A percentile compares a stretch with the other conserved stretches of the same genome.
phyloP scores from a whole-genome alignment of 2,113 vertebrate species.

The Chloebia gouldiae region DNA sequence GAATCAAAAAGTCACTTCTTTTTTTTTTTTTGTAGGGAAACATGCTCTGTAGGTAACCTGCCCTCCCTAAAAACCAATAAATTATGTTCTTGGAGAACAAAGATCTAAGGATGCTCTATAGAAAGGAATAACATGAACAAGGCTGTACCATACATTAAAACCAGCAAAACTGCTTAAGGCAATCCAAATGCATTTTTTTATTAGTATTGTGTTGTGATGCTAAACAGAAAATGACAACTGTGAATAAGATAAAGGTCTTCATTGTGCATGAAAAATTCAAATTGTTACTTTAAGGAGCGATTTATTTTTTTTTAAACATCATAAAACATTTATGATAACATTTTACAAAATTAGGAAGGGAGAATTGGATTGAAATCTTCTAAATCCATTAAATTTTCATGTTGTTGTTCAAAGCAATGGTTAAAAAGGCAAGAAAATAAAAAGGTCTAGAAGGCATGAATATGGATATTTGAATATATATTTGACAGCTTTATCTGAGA shows the following conservation, averaged over 20 bases:
- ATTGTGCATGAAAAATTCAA: constrained; percentile 62
- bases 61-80: not conserved
- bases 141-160: not conserved
- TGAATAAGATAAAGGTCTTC: constrained; percentile 62
- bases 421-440: constrained; percentile 12
- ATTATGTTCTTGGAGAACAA: not conserved
- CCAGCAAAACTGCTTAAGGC: constrained; percentile 30
- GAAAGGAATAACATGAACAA: not conserved
- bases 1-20: not conserved
- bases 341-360: constrained; percentile 63
- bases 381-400: constrained; percentile 52
- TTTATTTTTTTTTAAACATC: constrained; percentile 8
- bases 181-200: constrained; percentile 19
- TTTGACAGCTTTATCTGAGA: constrained; percentile 9
- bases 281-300: constrained; percentile 54
- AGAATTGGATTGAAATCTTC: constrained; percentile 61
- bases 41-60: not conserved
- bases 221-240: constrained; percentile 52
- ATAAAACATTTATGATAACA: constrained; percentile 58
- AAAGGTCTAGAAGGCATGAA: constrained; percentile 28
- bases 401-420: constrained; percentile 58
- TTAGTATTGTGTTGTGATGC: constrained; percentile 39
- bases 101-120: not conserved
- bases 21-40: not conserved
- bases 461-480: not conserved